phyloP scores from a whole-genome alignment of 1,140 invertebrate species.

The Drosophila equinoxialis region DNA sequence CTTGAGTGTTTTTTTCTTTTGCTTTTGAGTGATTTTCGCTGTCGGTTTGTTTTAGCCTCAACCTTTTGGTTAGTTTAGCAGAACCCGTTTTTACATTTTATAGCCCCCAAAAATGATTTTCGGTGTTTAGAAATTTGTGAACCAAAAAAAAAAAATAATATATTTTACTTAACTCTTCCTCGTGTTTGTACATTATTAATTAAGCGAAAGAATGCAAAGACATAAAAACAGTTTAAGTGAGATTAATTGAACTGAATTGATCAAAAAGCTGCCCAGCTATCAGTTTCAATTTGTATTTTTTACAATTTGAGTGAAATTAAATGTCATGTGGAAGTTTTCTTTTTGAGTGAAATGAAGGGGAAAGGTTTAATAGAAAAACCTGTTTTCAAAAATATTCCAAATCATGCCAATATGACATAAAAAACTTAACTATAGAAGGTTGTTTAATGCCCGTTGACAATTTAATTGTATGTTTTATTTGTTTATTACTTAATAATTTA shows the following conservation, averaged over 20 bases:
- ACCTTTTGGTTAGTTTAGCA: background rate
- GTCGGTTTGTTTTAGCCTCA: background rate
- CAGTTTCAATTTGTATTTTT: background rate
- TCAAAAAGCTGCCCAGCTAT: background rate
- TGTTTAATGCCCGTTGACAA: background rate
- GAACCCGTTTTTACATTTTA: background rate
- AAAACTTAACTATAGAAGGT: background rate
- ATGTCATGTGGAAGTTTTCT: background rate
- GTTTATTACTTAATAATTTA: background rate
- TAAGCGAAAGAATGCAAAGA: background rate
- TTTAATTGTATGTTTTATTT: background rate
- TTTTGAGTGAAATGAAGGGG: background rate
- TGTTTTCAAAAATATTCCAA: background rate
- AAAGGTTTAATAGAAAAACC: background rate
- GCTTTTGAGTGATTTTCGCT: slow-evolving; percentile 21
- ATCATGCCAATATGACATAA: background rate
- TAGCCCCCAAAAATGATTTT: background rate
- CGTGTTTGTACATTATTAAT: background rate
- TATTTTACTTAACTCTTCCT: background rate
- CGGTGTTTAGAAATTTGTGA: background rate
- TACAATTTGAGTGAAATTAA: background rate
- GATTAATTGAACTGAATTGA: slow-evolving; percentile 11
- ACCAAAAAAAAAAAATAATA: background rate
- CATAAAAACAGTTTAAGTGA: background rate
- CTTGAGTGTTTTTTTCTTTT: slow-evolving; percentile 9